Base-by-base conservation (phyloP, 2,888 invertebrate genomes). In the Cotesia congregata region DNA sequence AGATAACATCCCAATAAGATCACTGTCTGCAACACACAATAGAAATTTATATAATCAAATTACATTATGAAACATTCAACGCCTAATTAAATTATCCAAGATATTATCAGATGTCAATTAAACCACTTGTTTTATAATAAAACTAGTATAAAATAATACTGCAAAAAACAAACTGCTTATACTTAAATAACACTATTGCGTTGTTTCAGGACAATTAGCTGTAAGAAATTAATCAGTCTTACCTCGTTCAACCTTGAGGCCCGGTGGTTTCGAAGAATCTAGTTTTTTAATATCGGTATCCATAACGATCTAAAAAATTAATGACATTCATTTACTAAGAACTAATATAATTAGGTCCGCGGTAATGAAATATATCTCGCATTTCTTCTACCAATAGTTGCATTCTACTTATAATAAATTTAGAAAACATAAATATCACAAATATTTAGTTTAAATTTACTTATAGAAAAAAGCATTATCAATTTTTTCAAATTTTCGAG, bases 1-100 rank as follows among this genome's bases (percentile, higher is more conserved):
- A 64, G 86, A 83, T 72, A 87, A 30, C 72, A 83, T 79, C 12
- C 80, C 79, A 9, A 86, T 79, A 65, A 87, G 77, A 64, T 86
- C 85, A 65, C 82, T 84, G 73, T 86, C 86, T 87, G 75, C 67
- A 77, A 75, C 1, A 5, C 7, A 40, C 39, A 71, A 74, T 39
- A 15, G 64, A 59, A 39, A 61, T 62, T 50, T 50, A 50, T 50
- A 2, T 50, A 50, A 50, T 6, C 50, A 50, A 6, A 7, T 50
- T 12, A 4, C 12, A 50, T 50, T 50, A 50, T 50, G 12, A 50
- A 12, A 4, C 50, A 12, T 50, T 12, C 50, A 50, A 50, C 7
- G 12, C 12, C 9, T 50, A 50, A 50, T 50, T 50, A 50, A 4
- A 50, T 50, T 2, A 50, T 50, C 7, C 12, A 6, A 50, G 50